phyloP scores from a whole-genome alignment of 2,113 vertebrate genomes.

The Oryzias woworae region DNA sequence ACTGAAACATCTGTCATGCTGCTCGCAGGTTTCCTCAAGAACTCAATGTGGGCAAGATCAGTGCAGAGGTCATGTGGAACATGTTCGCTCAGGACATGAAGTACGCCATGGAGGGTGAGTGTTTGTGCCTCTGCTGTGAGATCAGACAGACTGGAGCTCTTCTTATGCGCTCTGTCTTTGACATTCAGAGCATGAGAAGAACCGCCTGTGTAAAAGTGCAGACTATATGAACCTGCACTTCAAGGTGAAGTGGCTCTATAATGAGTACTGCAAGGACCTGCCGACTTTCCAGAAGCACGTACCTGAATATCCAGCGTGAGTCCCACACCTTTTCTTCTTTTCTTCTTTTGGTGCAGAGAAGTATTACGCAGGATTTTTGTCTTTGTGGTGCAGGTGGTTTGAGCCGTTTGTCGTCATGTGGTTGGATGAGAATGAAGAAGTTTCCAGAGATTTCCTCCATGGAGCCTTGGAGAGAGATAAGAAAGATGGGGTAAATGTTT shows the following conservation, averaged over 20 bases:
- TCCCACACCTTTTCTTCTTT: constrained; percentile 20
- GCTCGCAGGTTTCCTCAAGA: constrained; percentile 88
- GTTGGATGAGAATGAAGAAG: constrained; percentile 98
- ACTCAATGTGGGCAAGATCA: constrained; percentile 96
- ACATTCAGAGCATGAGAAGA: constrained; percentile 88
- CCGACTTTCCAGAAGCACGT: constrained; percentile 88
- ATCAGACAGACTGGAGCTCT: constrained; percentile 1
- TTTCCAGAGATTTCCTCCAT: constrained; percentile 93
- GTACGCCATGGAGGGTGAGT: constrained; percentile 96
- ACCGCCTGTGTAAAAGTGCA: constrained; percentile 93
- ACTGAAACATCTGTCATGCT: constrained; percentile 17
- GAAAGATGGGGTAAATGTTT: constrained; percentile 89
- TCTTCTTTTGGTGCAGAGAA: background rate
- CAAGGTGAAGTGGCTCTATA: constrained; percentile 98
- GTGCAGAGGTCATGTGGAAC: constrained; percentile 98
- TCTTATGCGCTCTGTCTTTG: constrained; percentile 27
- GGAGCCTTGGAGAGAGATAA: constrained; percentile 94
- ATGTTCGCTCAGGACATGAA: constrained; percentile 99
- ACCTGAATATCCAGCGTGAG: constrained; percentile 96
- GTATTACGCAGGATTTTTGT: constrained; percentile 7
- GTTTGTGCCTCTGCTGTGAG: constrained; percentile 3
- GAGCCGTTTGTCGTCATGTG: constrained; percentile 97
- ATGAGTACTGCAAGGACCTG: constrained; percentile 94
- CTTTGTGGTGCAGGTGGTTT: constrained; percentile 84
- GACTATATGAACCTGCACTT: constrained; percentile 99